Conservation (phyloP, 1,140 invertebrate genomes). For the Watersipora subatra region DNA sequence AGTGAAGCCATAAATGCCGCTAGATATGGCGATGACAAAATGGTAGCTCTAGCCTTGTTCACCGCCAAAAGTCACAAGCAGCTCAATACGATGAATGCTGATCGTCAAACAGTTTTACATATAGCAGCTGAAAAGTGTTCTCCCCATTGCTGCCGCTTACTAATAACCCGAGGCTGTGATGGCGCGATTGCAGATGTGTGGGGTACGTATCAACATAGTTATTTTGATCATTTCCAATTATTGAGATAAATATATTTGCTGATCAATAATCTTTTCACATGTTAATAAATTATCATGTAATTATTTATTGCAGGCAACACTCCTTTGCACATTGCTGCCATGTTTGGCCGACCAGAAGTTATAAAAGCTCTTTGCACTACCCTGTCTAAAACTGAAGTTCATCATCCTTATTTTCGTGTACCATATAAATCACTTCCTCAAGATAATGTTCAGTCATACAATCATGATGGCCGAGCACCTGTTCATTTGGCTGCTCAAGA, state of each 20-base stretch:
- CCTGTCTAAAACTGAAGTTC: background rate
- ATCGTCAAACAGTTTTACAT: background rate
- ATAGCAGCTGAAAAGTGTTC: background rate
- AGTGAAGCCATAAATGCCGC: background rate
- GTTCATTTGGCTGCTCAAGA: background rate
- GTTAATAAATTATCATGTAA: too few species aligned
- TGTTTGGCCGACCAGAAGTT: background rate
- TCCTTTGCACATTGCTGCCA: background rate
- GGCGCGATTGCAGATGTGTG: background rate
- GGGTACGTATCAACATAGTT: too few species aligned
- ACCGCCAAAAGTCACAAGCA: background rate
- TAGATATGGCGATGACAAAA: background rate
- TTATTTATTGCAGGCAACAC: too few species aligned
- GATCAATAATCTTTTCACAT: too few species aligned
- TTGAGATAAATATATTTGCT: too few species aligned
- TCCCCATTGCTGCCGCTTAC: background rate
- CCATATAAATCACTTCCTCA: background rate
- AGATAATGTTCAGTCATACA: background rate
- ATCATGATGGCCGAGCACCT: background rate
- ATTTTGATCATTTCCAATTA: too few species aligned
- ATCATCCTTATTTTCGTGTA: background rate
- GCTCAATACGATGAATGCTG: background rate
- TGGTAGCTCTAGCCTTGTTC: background rate
- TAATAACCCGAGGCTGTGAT: background rate
- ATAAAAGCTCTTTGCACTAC: background rate